These are phyloP conservation scores for Acomys russatus DNA, from an alignment of 2,797 vertebrate species.

Conservation along the genomic window DNA sequence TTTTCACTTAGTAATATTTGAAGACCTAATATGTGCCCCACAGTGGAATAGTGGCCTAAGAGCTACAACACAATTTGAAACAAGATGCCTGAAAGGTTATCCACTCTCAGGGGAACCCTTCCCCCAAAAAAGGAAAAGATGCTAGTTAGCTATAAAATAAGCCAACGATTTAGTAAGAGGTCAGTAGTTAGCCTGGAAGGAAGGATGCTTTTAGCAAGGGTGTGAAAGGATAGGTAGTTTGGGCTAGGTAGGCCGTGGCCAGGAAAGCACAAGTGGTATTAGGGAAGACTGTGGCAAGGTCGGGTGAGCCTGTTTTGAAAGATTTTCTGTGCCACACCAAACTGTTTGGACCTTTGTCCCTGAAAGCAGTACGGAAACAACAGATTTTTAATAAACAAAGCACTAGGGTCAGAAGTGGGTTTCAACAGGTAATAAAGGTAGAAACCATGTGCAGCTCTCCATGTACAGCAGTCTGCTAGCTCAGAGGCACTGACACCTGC, in stretches of 20 bases:
- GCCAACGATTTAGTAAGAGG: neutral
- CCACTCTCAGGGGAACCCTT: neutral
- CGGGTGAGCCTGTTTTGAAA: slow-evolving; percentile 1
- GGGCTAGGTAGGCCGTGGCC: neutral
- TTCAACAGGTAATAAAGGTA: neutral
- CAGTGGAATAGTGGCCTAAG: neutral
- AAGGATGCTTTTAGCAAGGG: neutral
- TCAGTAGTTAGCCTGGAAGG: neutral
- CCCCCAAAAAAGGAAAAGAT: neutral
- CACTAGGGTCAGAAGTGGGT: too few relatives aligned
- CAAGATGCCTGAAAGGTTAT: neutral
- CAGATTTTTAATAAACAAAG: slow-evolving; percentile 13
- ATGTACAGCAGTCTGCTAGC: neutral
- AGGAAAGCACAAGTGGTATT: neutral
- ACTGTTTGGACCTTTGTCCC: slow-evolving; percentile 1
- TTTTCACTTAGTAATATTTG: neutral
- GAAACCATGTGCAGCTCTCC: neutral
- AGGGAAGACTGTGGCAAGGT: neutral
- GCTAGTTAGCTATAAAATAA: neutral
- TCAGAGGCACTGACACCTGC: neutral
- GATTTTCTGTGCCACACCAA: neutral
- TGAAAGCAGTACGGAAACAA: neutral
- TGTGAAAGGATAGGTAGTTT: neutral
- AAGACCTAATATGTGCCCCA: neutral
- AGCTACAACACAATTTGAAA: neutral